Base-by-base conservation (phyloP, 37 sponge, comb jelly and placozoan species). In the Aphrocallistes beatrix region DNA sequence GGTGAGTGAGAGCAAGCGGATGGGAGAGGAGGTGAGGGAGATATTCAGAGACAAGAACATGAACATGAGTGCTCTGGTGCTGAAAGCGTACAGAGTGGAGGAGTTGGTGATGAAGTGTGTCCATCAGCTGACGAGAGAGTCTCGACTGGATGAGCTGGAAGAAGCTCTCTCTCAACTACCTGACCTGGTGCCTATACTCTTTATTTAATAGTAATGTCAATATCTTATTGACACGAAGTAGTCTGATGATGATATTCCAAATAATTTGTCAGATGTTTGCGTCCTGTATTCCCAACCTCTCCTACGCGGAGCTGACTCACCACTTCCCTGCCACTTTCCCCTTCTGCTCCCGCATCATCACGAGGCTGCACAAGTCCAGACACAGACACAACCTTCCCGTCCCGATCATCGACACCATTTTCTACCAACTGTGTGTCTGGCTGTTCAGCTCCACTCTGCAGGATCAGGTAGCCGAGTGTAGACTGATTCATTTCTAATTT, bases 391-490 rank as follows among this genome's bases (percentile, higher is more conserved):
- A 60, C 1, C n/a, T 60, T 3, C 75, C 75, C 3, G n/a, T 60
- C 3, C 75, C 75, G 8, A 30, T 60, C 8, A 60, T 60, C 10
- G 75, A 60, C 75, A 60, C 75, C 3, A 19, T 60, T 6, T 60
- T 60, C 10, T 60, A 60, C 21, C 75, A 60, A 30, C 34, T 60
- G 3, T 60, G 75, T 30, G 10, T 60, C 1, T 60, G 75, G 75
- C n/a, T 60, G n/a, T 60, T 60, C 75, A 60, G n/a, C 10, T 60
- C 75, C n/a, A 60, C 75, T 60, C 75, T 60, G 8, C 75, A 60
- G 21, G 75, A 60, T 8, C 75, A 60, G n/a, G 75, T 60, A 19
- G n/a, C 28, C n/a, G n/a, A n/a, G n/a, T n/a, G n/a, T n/a, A n/a
- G n/a, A n/a, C n/a, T n/a, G n/a, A n/a, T n/a, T n/a, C n/a, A n/a